phyloP scores from a whole-genome alignment of 2,113 vertebrate species.

The Glaucomys volans region DNA sequence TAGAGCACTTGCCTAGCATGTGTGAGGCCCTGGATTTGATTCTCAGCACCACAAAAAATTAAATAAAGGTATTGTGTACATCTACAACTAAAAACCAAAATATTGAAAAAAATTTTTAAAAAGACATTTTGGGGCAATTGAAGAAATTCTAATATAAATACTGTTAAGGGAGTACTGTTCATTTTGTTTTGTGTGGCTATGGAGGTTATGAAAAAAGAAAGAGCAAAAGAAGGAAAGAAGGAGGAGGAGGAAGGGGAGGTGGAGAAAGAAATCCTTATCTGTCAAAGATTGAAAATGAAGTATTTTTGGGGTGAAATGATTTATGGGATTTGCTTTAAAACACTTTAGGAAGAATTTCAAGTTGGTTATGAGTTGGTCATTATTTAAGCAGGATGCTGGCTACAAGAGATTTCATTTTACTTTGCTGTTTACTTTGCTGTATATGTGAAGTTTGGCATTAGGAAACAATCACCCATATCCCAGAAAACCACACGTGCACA shows the following conservation, averaged over 20 bases:
- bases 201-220: not conserved
- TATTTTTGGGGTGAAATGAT: not conserved
- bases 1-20: too few relatives aligned
- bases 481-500: not conserved
- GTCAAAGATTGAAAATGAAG: conserved; percentile 1
- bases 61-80: too few relatives aligned
- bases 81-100: too few relatives aligned
- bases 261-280: not conserved
- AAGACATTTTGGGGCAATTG: not conserved
- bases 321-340: not conserved
- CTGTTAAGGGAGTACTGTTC: not conserved
- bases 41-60: too few relatives aligned
- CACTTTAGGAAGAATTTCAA: not conserved
- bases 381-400: not conserved
- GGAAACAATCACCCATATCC: not conserved
- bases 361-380: not conserved
- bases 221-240: not conserved
- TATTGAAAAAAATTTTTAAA: too few relatives aligned
- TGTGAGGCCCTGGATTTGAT: too few relatives aligned
- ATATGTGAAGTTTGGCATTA: not conserved
- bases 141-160: not conserved
- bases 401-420: not conserved
- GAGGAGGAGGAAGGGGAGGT: not conserved
- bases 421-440: not conserved
- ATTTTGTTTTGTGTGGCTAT: not conserved